These are phyloP conservation scores for Tragulus kanchil DNA, from an alignment of 2,113 vertebrate genomes.

Conservation along the genomic window DNA sequence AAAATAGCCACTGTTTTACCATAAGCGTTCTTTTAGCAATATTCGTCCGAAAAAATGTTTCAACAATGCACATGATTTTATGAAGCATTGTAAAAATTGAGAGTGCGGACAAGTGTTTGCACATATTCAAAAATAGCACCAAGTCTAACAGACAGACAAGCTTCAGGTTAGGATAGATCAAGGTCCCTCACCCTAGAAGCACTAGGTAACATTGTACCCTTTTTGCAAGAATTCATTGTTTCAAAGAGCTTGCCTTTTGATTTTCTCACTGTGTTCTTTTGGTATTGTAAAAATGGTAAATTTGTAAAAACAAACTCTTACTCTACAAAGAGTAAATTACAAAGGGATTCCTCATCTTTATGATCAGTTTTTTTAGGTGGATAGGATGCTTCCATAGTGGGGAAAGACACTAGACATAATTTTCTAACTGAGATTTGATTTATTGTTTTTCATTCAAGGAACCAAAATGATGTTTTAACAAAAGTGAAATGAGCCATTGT, in stretches of 20 bases:
- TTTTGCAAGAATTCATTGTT: not conserved
- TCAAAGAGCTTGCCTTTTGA: not conserved
- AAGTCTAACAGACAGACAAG: not conserved
- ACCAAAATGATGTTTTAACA: conserved; percentile 47
- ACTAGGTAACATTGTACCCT: not conserved
- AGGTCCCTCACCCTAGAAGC: not conserved
- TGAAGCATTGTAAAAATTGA: not conserved
- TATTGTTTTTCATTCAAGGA: conserved; percentile 45
- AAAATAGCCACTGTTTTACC: not conserved
- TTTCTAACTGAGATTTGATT: conserved; percentile 32
- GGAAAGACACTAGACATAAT: not conserved
- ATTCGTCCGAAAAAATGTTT: not conserved
- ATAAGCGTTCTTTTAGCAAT: not conserved
- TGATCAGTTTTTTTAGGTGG: not conserved
- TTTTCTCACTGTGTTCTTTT: not conserved
- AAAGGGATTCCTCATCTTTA: not conserved
- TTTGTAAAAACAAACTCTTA: not conserved
- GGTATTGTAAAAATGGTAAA: not conserved
- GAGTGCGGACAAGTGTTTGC: not conserved
- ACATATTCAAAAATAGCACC: not conserved
- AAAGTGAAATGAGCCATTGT: conserved; percentile 41
- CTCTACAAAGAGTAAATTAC: not conserved
- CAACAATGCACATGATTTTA: not conserved
- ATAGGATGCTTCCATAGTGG: not conserved
- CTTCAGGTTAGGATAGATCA: not conserved